Conservation (phyloP, 2,797 vertebrate species). For the Cynopterus sphinx region DNA sequence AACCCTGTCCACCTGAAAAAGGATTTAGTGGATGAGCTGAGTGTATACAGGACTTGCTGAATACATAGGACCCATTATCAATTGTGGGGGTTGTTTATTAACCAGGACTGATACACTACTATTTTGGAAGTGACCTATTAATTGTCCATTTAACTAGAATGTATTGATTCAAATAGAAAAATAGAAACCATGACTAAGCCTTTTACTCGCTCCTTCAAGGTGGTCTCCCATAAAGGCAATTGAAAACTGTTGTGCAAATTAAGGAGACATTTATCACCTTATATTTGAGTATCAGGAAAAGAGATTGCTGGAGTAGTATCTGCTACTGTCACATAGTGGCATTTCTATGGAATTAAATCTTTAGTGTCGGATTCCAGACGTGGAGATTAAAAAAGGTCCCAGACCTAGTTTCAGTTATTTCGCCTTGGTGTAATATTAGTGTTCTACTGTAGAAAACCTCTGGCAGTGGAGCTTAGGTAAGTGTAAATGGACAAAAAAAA, state of each 20-base stretch:
- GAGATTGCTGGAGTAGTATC: slow-evolving; percentile 55
- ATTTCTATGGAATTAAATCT: slow-evolving; percentile 61
- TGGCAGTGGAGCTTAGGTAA: background rate
- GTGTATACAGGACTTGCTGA: slow-evolving; percentile 85
- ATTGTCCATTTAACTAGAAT: slow-evolving; percentile 97
- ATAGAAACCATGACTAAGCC: slow-evolving; percentile 95
- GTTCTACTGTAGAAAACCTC: background rate
- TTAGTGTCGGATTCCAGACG: background rate
- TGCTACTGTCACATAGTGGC: slow-evolving; percentile 53
- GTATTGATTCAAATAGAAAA: slow-evolving; percentile 92
- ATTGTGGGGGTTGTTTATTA: slow-evolving; percentile 88
- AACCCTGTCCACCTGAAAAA: slow-evolving; percentile 89
- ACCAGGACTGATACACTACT: slow-evolving; percentile 86
- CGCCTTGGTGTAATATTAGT: background rate
- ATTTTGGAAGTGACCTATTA: slow-evolving; percentile 94
- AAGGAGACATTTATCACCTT: slow-evolving; percentile 92
- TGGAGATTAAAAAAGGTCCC: background rate
- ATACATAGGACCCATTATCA: slow-evolving; percentile 87
- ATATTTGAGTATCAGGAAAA: slow-evolving; percentile 82
- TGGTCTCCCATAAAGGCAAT: slow-evolving; percentile 90
- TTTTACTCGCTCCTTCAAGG: slow-evolving; percentile 94
- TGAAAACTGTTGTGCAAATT: slow-evolving; percentile 93
- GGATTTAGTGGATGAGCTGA: slow-evolving; percentile 88
- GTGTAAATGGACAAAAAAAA: background rate
- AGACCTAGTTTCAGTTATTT: slow-evolving; percentile 5